Percentiles rank a stretch among this genome's conserved stretches.
Evolutionary conservation across 2,888 invertebrate genomes (phyloP).

Genomic region (Cheilosia scutellata): DNA sequence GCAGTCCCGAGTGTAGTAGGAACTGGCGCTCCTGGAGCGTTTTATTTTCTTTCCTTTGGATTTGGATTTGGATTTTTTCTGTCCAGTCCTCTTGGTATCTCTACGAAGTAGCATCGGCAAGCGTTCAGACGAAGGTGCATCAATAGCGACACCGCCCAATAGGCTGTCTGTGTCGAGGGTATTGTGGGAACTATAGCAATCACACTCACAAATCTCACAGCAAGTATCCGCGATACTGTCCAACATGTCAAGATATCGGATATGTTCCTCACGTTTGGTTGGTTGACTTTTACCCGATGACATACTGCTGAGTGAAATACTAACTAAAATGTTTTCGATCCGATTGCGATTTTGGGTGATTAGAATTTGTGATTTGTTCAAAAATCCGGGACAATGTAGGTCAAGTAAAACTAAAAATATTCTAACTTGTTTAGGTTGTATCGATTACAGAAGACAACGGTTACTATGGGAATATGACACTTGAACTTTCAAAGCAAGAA

Average conservation of each 20-base stretch:
- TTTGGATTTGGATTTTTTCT: constrained; percentile 42
- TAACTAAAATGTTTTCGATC: neutral
- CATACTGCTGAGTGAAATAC: constrained; percentile 21
- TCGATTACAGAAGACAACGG: constrained; percentile 49
- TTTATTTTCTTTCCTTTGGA: constrained; percentile 60
- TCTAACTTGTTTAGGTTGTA: constrained; percentile 63
- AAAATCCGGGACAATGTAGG: constrained; percentile 47
- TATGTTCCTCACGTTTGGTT: constrained; percentile 77
- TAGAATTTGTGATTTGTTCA: constrained; percentile 28
- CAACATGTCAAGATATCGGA: constrained; percentile 79
- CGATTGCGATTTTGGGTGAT: neutral
- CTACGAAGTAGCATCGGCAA: constrained; percentile 40
- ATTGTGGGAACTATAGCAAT: constrained; percentile 82
- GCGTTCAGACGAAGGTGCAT: constrained; percentile 49
- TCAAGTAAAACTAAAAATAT: constrained; percentile 63
- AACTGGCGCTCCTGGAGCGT: constrained; percentile 80
- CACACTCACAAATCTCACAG: constrained; percentile 82
- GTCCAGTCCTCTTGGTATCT: constrained; percentile 50
- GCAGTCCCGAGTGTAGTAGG: constrained; percentile 79
- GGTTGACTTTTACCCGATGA: constrained; percentile 36
- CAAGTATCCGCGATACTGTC: constrained; percentile 80
- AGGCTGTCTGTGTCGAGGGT: constrained; percentile 67
- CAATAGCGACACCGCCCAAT: neutral
- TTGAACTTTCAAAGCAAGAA: constrained; percentile 15
- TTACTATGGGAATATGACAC: constrained; percentile 38